Conservation (phyloP, 1,140 invertebrate genomes). For the Maconellicoccus hirsutus region DNA sequence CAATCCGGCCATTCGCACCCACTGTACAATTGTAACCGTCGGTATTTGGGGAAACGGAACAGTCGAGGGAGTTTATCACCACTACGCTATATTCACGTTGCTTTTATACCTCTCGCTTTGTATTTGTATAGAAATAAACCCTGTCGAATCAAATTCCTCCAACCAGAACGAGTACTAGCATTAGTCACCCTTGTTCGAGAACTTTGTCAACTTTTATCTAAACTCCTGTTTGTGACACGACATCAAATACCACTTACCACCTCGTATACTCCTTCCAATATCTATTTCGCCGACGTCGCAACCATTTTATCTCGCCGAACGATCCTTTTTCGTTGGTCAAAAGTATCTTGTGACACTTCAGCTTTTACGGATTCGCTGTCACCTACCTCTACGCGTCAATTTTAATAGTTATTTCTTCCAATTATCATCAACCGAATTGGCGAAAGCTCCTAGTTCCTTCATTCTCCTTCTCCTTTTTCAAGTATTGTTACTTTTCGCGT, state of each 20-base stretch:
- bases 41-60: not conserved
- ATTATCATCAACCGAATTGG: not conserved
- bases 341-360: too few species aligned
- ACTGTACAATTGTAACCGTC: not conserved
- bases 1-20: not conserved
- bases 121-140: not conserved
- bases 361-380: too few species aligned
- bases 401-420: not conserved
- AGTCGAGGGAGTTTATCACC: not conserved
- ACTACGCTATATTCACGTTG: not conserved
- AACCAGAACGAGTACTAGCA: not conserved
- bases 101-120: not conserved
- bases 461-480: too few species aligned
- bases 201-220: slow-evolving; percentile 15
- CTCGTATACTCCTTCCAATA: not conserved
- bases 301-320: not conserved
- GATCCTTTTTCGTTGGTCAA: not conserved
- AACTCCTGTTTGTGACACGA: slow-evolving; percentile 13
- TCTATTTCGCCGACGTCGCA: slow-evolving; percentile 1
- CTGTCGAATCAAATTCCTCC: slow-evolving; percentile 2
- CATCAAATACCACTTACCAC: slow-evolving; percentile 10
- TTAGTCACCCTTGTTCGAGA: slow-evolving; percentile 12
- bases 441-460: too few species aligned
- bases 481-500: too few species aligned
- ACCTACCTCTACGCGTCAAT: not conserved